Evolutionary conservation across 2,113 vertebrate genomes (phyloP).

Genomic region (Dromaius novaehollandiae): DNA sequence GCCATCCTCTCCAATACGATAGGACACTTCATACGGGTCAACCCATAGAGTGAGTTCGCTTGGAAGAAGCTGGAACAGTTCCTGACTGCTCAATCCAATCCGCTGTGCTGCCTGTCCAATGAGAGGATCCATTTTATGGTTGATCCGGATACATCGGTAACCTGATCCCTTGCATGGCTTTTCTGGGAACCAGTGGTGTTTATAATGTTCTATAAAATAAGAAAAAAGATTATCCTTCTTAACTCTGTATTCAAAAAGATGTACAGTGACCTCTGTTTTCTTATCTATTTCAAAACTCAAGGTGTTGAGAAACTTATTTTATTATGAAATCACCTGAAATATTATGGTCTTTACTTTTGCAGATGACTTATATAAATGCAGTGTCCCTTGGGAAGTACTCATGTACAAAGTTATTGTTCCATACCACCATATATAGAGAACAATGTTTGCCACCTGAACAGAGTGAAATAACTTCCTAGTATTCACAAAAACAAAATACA

Average conservation of each 20-base stretch:
- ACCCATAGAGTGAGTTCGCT: constrained; percentile 99
- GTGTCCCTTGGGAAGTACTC: background rate
- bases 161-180: constrained; percentile 97
- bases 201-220: constrained; percentile 90
- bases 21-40: constrained; percentile 98
- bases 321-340: background rate
- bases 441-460: background rate
- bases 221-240: constrained; percentile 49
- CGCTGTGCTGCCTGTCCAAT: constrained; percentile 96
- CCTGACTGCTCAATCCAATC: constrained; percentile 96
- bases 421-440: background rate
- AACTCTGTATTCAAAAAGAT: background rate
- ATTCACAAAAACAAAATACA: background rate
- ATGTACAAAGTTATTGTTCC: background rate
- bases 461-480: background rate
- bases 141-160: constrained; percentile 99
- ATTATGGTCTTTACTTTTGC: background rate
- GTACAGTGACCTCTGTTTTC: accelerated
- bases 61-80: constrained; percentile 97
- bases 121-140: constrained; percentile 99
- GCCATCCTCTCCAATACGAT: constrained; percentile 98
- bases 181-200: constrained; percentile 99
- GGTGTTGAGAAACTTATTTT: background rate
- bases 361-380: background rate
- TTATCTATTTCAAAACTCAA: background rate